phyloP scores from a whole-genome alignment of 2,113 vertebrate genomes.

The Eolophus roseicapilla region DNA sequence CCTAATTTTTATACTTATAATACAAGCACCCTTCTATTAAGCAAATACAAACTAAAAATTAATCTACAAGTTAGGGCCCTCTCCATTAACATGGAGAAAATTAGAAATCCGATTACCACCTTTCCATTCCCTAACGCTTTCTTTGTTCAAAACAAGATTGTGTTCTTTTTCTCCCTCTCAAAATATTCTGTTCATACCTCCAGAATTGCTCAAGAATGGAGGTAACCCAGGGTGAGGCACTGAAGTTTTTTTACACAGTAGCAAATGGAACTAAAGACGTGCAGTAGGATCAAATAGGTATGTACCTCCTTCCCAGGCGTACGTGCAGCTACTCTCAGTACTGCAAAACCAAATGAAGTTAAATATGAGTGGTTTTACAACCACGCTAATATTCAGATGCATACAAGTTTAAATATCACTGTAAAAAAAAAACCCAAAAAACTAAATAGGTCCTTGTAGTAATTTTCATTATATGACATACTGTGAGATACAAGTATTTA shows the following conservation, averaged over 20 bases:
- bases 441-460: not conserved
- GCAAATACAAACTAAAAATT: not conserved
- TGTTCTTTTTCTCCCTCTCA: not conserved
- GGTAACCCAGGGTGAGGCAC: not conserved
- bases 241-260: not conserved
- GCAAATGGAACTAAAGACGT: not conserved
- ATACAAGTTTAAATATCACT: not conserved
- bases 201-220: not conserved
- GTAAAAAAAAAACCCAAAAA: fast-evolving
- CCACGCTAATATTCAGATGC: not conserved
- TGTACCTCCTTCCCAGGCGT: not conserved
- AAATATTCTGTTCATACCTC: not conserved
- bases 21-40: not conserved
- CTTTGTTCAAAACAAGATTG: not conserved
- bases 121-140: not conserved
- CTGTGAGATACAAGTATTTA: not conserved
- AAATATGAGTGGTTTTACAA: not conserved
- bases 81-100: not conserved
- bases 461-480: not conserved
- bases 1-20: not conserved
- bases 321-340: not conserved
- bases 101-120: not conserved
- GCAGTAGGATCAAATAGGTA: not conserved
- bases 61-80: not conserved
- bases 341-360: not conserved